Evolutionary conservation across 2,888 invertebrate genomes (phyloP).

Genomic region (Machimus rusticus): DNA sequence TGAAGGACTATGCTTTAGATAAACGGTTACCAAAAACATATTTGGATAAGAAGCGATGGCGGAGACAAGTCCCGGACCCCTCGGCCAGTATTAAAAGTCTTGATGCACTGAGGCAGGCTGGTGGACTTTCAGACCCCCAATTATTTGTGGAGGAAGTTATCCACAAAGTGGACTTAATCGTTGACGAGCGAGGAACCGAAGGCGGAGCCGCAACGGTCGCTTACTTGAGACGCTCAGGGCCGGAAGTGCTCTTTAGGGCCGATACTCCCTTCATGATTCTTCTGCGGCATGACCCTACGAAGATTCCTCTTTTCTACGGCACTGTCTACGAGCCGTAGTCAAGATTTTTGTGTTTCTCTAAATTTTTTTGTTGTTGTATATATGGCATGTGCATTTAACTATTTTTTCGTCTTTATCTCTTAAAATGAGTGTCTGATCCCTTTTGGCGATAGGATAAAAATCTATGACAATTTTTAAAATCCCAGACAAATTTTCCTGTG

Average conservation of each 20-base stretch:
- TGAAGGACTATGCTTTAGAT: conserved; percentile 51
- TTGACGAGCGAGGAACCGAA: conserved; percentile 68
- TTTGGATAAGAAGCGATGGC: conserved; percentile 50
- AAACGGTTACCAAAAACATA: conserved; percentile 55
- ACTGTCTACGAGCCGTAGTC: conserved; percentile 66
- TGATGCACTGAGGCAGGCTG: conserved; percentile 45
- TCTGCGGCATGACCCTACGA: conserved; percentile 70
- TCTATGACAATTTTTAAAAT: not conserved
- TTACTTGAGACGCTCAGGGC: conserved; percentile 66
- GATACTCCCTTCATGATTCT: conserved; percentile 75
- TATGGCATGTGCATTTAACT: not conserved
- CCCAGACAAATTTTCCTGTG: not conserved
- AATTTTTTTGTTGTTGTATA: not conserved
- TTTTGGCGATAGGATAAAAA: not conserved
- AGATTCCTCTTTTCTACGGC: conserved; percentile 73
- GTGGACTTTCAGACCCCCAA: conserved; percentile 59
- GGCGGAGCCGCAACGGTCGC: conserved; percentile 67
- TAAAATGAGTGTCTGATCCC: not conserved
- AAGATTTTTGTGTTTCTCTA: not conserved
- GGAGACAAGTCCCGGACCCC: conserved; percentile 44
- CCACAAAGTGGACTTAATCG: conserved; percentile 69
- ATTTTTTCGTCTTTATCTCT: not conserved
- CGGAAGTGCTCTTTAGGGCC: conserved; percentile 64
- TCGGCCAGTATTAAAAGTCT: conserved; percentile 47
- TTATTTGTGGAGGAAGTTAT: conserved; percentile 66